Percentiles rank a stretch among this genome's conserved stretches.
Evolutionary conservation across 2,888 invertebrate genomes (phyloP).

Genomic region (Leucophenga maculata): DNA sequence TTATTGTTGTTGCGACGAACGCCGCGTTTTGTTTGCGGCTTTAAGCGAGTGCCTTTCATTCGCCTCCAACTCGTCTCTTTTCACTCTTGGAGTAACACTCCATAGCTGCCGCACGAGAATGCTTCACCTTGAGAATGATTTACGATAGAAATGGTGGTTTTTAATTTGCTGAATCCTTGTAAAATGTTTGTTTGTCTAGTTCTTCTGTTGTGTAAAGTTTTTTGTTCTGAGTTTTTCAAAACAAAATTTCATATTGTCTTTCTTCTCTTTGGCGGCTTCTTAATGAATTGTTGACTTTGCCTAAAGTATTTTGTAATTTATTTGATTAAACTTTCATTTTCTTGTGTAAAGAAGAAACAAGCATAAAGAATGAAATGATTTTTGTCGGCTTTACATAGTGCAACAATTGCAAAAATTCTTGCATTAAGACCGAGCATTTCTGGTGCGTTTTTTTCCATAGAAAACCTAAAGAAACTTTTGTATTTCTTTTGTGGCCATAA

Average conservation of each 20-base stretch:
- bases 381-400: neutral
- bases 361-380: neutral
- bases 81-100: neutral
- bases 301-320: constrained; percentile 63
- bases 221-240: constrained; percentile 37
- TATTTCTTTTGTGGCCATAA: no score
- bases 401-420: neutral
- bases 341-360: neutral
- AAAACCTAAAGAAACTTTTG: no score
- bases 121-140: constrained; percentile 57
- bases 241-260: constrained; percentile 19
- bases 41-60: constrained; percentile 32
- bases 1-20: constrained; percentile 42
- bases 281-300: constrained; percentile 48
- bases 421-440: neutral
- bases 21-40: constrained; percentile 37
- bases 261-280: constrained; percentile 9
- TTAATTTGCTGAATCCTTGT: constrained; percentile 60
- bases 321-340: constrained; percentile 61
- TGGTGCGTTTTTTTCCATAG: neutral
- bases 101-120: constrained; percentile 5
- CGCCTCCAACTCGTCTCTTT: neutral
- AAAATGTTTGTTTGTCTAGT: constrained; percentile 48
- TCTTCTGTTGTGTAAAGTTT: constrained; percentile 6
- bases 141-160: constrained; percentile 59